Evolutionary conservation across 2,797 vertebrate genomes (phyloP).

Genomic region (Siniperca obscura): DNA sequence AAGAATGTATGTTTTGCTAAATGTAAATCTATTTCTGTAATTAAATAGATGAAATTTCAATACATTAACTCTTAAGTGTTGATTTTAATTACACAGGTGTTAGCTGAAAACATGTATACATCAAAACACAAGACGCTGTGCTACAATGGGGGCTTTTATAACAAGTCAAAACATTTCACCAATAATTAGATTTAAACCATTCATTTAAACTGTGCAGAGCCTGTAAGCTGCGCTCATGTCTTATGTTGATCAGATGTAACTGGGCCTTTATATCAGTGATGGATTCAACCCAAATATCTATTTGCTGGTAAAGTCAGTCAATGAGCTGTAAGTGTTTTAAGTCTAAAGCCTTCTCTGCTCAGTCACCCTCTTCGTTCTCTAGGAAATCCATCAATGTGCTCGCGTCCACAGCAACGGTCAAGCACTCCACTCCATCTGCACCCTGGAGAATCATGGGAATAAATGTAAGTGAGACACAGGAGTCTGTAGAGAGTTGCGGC

Average conservation of each 20-base stretch:
- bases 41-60: slow-evolving; percentile 64
- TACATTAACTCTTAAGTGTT: slow-evolving; percentile 40
- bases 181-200: background rate
- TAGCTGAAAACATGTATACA: background rate
- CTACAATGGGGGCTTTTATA: slow-evolving; percentile 5
- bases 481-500: background rate
- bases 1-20: slow-evolving; percentile 73
- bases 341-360: slow-evolving; percentile 47
- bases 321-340: background rate
- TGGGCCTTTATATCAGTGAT: background rate
- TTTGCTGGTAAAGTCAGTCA: background rate
- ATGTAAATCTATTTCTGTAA: slow-evolving; percentile 78
- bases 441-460: slow-evolving; percentile 83
- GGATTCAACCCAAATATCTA: background rate
- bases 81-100: slow-evolving; percentile 56
- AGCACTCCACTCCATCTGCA: slow-evolving; percentile 94
- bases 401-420: slow-evolving; percentile 91
- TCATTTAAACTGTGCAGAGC: slow-evolving; percentile 6
- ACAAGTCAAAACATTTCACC: background rate
- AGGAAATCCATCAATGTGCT: slow-evolving; percentile 91
- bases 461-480: background rate
- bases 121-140: slow-evolving; percentile 22
- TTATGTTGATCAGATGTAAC: background rate
- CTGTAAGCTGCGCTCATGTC: background rate
- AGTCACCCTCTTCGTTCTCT: slow-evolving; percentile 90